Percentiles rank a stretch among this genome's conserved stretches.
Evolutionary conservation across 2,797 vertebrate genomes (phyloP).

Genomic region (Parotocinclus haroldoi): DNA sequence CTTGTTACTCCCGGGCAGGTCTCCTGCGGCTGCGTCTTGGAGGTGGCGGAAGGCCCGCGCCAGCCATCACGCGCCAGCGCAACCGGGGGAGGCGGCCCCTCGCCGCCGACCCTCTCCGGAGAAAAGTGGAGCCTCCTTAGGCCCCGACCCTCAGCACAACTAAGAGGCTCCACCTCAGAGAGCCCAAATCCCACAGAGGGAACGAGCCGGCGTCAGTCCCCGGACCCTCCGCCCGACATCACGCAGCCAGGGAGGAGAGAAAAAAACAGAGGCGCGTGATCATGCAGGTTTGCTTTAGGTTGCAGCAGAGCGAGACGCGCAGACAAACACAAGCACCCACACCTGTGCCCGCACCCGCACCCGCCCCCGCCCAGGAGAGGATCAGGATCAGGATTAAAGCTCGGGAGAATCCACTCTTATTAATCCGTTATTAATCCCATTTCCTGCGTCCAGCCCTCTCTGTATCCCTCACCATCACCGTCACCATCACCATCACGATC

Average conservation of each 20-base stretch:
- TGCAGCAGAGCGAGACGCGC: constrained; percentile 76
- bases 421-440: constrained; percentile 55
- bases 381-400: constrained; percentile 38
- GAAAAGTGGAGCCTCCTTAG: constrained; percentile 8
- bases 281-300: constrained; percentile 44
- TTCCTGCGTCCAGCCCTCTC: constrained; percentile 32
- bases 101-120: background rate
- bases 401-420: constrained; percentile 66
- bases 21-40: constrained; percentile 50
- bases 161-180: constrained; percentile 16
- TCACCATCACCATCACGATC: constrained; percentile 22
- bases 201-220: constrained; percentile 17
- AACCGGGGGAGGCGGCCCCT: background rate
- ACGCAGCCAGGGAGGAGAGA: constrained; percentile 35
- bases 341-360: constrained; percentile 10
- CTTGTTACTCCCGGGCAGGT: constrained; percentile 60
- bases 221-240: constrained; percentile 33
- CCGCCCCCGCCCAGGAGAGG: constrained; percentile 20
- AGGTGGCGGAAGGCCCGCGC: constrained; percentile 55
- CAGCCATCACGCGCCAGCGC: constrained; percentile 63
- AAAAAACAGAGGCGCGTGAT: constrained; percentile 48
- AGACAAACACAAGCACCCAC: constrained; percentile 37
- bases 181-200: background rate
- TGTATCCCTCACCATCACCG: constrained; percentile 35
- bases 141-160: constrained; percentile 49